phyloP scores from a whole-genome alignment of 2,888 invertebrate genomes.

The Lysandra bellargus region DNA sequence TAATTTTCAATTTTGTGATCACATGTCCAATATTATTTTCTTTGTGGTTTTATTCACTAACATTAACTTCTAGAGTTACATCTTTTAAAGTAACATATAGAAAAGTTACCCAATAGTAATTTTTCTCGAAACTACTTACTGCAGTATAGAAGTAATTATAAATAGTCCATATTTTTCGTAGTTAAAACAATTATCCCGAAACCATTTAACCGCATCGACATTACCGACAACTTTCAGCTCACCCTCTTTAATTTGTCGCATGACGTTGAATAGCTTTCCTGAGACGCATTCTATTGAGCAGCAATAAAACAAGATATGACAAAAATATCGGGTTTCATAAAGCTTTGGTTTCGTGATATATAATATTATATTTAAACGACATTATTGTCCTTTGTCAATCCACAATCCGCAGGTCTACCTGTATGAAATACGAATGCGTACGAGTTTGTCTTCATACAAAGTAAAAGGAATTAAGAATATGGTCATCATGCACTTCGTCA shows the following conservation, averaged over 20 bases:
- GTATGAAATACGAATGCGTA: slow-evolving; percentile 47
- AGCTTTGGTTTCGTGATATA: slow-evolving; percentile 77
- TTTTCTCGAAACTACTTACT: not conserved
- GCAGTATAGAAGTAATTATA: not conserved
- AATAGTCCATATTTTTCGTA: not conserved
- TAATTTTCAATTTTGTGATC: too few species aligned
- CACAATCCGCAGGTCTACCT: slow-evolving; percentile 41
- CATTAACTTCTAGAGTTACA: too few species aligned
- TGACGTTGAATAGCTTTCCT: slow-evolving; percentile 61
- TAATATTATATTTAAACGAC: slow-evolving; percentile 78
- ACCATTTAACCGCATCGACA: slow-evolving; percentile 29
- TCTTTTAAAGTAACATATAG: too few species aligned
- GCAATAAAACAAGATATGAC: slow-evolving; percentile 80
- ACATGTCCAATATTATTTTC: too few species aligned
- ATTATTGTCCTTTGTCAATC: slow-evolving; percentile 70
- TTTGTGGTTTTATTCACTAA: too few species aligned
- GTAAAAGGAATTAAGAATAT: not conserved
- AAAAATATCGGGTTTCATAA: slow-evolving; percentile 81
- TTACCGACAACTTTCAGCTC: slow-evolving; percentile 43
- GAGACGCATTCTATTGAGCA: slow-evolving; percentile 65
- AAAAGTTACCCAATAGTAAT: not conserved
- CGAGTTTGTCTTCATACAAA: slow-evolving; percentile 38
- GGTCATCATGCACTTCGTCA: not conserved
- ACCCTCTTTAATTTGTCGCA: slow-evolving; percentile 57
- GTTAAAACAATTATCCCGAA: not conserved